Conservation (phyloP, 2,888 invertebrate genomes). For the Heliconius aoede region DNA sequence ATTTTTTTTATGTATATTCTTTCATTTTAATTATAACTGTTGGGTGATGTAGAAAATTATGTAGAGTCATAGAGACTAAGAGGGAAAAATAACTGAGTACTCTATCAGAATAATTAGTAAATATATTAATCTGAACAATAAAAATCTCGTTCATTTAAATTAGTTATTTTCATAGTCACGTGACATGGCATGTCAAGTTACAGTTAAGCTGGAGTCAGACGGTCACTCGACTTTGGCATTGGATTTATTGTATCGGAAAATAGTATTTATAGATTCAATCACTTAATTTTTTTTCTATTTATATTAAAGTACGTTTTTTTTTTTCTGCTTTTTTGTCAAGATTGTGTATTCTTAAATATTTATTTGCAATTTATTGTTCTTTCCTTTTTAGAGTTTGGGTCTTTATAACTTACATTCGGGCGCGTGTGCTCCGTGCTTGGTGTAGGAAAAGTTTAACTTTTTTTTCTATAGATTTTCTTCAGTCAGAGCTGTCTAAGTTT, state of each 20-base stretch:
- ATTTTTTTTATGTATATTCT: constrained; percentile 5
- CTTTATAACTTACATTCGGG: too few species aligned
- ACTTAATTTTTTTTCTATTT: not conserved
- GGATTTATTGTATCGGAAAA: constrained; percentile 19
- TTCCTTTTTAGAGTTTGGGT: too few species aligned
- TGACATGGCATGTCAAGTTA: constrained; percentile 38
- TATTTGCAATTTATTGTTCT: too few species aligned
- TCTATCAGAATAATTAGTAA: not conserved
- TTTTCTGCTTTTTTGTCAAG: not conserved
- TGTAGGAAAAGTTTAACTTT: too few species aligned
- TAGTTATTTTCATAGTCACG: constrained; percentile 34
- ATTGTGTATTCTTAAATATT: too few species aligned
- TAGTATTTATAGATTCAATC: constrained; percentile 12
- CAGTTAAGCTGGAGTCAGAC: constrained; percentile 29
- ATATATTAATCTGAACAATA: constrained; percentile 12
- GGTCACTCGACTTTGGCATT: constrained; percentile 36
- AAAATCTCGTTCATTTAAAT: constrained; percentile 36
- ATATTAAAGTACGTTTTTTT: not conserved
- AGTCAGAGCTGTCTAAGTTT: too few species aligned
- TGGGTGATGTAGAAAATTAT: not conserved
- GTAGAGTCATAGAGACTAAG: not conserved
- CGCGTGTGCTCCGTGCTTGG: too few species aligned
- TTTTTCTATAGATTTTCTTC: too few species aligned
- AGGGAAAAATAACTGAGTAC: not conserved
- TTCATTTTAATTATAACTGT: not conserved